Percentiles rank a stretch among this genome's conserved stretches.
These are phyloP conservation scores for Ypsolopha scabrella DNA, from an alignment of 2,888 invertebrate genomes.

Conservation along the genomic window DNA sequence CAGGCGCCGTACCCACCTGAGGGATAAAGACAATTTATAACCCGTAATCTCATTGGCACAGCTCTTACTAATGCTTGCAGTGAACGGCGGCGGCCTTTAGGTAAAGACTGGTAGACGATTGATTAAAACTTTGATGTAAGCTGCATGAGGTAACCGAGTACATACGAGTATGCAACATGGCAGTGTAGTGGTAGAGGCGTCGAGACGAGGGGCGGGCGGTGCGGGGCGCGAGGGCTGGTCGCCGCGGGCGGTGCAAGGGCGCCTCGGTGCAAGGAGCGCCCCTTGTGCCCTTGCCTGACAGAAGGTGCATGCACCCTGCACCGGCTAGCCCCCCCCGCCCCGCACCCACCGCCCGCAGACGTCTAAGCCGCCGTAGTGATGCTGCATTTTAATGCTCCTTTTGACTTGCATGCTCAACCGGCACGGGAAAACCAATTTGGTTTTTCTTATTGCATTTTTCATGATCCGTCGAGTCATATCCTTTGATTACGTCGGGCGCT, in stretches of 20 bases:
- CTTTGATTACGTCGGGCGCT: background rate
- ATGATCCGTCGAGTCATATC: background rate
- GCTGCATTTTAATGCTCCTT: conserved; percentile 40
- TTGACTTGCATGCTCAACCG: conserved; percentile 26
- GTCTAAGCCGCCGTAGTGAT: conserved; percentile 20
- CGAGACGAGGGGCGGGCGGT: conserved; percentile 16
- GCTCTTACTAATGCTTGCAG: too few species aligned
- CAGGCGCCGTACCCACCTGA: too few species aligned
- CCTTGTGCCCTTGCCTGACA: conserved; percentile 16
- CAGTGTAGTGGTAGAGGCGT: background rate
- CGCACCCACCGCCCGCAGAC: conserved; percentile 15
- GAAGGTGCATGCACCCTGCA: conserved; percentile 52
- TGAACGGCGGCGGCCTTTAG: too few species aligned
- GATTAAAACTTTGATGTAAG: background rate
- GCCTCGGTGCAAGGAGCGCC: conserved; percentile 21
- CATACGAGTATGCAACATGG: background rate
- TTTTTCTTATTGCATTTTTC: conserved; percentile 11
- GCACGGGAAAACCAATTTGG: conserved; percentile 15
- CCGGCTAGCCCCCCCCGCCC: conserved; percentile 21
- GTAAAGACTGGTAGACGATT: background rate
- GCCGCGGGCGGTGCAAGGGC: conserved; percentile 24
- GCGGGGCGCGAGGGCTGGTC: conserved; percentile 10
- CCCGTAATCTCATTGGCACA: too few species aligned
- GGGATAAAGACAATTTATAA: too few species aligned
- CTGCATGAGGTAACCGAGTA: background rate